Base-by-base conservation (phyloP, 2,888 invertebrate genomes). In the Aethes cnicana region DNA sequence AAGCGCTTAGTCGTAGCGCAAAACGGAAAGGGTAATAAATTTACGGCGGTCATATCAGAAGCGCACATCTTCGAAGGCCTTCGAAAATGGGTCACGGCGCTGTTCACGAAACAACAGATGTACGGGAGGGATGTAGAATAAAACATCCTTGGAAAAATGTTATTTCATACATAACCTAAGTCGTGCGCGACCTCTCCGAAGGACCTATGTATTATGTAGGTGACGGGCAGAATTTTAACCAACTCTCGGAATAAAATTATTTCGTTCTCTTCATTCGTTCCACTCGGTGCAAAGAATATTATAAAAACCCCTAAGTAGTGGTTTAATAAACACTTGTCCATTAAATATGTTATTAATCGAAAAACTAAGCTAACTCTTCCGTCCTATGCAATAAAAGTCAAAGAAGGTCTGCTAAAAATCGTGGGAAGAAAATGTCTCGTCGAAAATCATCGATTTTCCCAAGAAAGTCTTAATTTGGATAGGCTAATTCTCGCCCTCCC, bases 1-100 rank as follows among this genome's bases (percentile, higher is more conserved):
- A 32, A 44, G 54, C 32, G 43, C 53, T 28, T 42, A 44, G 46
- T 43, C 42, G 54, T 43, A 53, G 36, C 48, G 42, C 36, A 54
- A 33, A 49, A 55, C 23, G 50, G 53, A 47, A 52, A 30, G 39
- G 58, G 64, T 63, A 72, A 76, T 75, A 74, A 73, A 77, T 77
- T 69, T 59, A n/a, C 67, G 63, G 63, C 59, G 58, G 57, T 63
- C 69, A 63, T 77, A 77, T 77, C 77, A 71, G 62, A 69, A 64
- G 68, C 62, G 64, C 64, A 73, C 68, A 80, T 78, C 78, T 68
- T 57, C 59, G 67, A 71, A 75, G 75, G 74, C 71, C 72, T 54
- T 58, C 54, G 63, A 55, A 84, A 75, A 69, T 79, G 59, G 81
- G 85, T 84, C 84, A 84, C 62, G 81, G 77, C 69, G 72, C 55